These are phyloP conservation scores for Aquatica leii DNA, from an alignment of 2,888 invertebrate genomes.

Conservation along the genomic window DNA sequence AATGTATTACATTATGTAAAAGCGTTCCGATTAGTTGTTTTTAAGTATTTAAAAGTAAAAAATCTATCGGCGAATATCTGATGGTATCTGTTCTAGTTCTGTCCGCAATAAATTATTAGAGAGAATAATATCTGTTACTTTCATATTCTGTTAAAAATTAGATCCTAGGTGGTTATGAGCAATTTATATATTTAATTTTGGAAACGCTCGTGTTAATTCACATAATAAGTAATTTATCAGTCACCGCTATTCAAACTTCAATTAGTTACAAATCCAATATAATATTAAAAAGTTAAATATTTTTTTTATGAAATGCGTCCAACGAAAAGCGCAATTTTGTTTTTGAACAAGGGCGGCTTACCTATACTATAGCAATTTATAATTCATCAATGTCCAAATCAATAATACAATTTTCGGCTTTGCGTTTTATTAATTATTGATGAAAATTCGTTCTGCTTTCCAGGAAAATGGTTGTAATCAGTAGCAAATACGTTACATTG, in stretches of 20 bases:
- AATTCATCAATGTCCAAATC: slow-evolving; percentile 39
- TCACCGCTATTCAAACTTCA: neutral
- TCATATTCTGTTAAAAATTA: no score
- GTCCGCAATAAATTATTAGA: no score
- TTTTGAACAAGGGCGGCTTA: neutral
- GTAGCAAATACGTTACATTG: slow-evolving; percentile 38
- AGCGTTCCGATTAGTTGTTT: no score
- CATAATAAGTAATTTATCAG: neutral
- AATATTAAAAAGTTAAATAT: neutral
- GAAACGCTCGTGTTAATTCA: slow-evolving; percentile 1
- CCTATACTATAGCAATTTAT: slow-evolving; percentile 15
- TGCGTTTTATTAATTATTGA: slow-evolving; percentile 41
- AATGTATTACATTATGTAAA: no score
- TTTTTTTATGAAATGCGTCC: neutral
- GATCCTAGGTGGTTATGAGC: no score
- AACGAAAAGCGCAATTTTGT: slow-evolving; percentile 12
- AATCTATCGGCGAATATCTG: no score
- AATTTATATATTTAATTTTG: neutral
- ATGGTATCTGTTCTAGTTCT: no score
- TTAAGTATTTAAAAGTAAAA: no score
- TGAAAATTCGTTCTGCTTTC: slow-evolving; percentile 41
- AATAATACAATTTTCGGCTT: slow-evolving; percentile 44
- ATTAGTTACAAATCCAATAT: neutral
- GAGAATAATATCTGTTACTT: no score
- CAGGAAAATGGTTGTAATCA: slow-evolving; percentile 37